Evolutionary conservation across 2,888 invertebrate genomes (phyloP), one percentile per base, ranked within the genome.

Genomic region (Cecidostiba fungosa): DNA sequence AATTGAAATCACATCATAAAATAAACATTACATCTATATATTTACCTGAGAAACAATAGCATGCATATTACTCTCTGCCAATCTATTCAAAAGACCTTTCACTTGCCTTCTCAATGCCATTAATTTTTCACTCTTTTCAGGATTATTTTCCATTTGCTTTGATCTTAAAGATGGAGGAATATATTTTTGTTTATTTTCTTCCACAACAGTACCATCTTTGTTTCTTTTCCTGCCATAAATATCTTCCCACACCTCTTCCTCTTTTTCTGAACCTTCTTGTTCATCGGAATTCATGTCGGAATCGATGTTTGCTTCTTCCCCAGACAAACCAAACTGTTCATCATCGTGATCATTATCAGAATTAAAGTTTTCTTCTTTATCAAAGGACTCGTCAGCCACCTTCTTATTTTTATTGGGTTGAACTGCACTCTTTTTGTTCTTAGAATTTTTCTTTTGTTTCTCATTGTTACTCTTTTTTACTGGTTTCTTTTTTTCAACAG

Each of bases 181-280:
- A 90, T 98, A 98, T 87, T 96, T 96, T 5, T 95, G 95, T 47
- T 89, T 87, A 86, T 93, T 93, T 85, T 94, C 96, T 90, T 94
- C 94, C 72, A 98, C 94, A 88, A 98, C 92, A 91, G 97, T 96
- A 3, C 99, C 99, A 89, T 96, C 95, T 90, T 96, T 96, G 91
- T 97, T 97, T 88, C 98, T 95, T 89, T 96, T 95, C 85, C 98
- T 95, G 0, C 99, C 99, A 94, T 99, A 99, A 92, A 99, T 99
- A 94, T 99, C 99, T 94, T 99, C 98, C 96, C 96, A 97, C 12
- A 86, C 69, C 70, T 83, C 77, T 74, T 76, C 85, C 16, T 86
- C 86, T 69, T 86, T 85, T 66, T 90, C 81, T 19, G 87, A 86
- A 50, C 87, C 73, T 77, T 87, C 90, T 72, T 89, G 88, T 69